phyloP scores from a whole-genome alignment of 53 echinoderm and acorn worm species.

The Astropecten irregularis region DNA sequence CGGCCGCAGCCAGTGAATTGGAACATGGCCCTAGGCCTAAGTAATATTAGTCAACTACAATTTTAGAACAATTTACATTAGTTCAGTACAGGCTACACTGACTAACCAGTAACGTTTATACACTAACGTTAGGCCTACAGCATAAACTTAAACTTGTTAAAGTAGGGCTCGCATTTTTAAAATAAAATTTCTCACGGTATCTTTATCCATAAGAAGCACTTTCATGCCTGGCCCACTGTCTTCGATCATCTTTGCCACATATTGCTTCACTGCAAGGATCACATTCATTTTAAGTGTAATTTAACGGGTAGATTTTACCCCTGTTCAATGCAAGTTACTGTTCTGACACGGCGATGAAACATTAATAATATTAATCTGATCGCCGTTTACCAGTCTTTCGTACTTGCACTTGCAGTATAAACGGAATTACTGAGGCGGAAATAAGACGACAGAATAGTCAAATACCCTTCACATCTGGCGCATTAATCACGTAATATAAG shows the following conservation, averaged over 20 bases:
- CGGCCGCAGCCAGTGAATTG: too few species aligned
- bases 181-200: slow-evolving; percentile 98
- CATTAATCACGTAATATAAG: too few species aligned
- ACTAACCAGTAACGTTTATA: too few species aligned
- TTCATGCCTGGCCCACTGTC: slow-evolving; percentile 99
- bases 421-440: background rate
- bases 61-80: too few species aligned
- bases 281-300: slow-evolving; percentile 80
- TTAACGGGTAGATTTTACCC: background rate
- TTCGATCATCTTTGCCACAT: slow-evolving; percentile 98
- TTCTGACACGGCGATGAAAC: background rate
- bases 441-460: background rate
- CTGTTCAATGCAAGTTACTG: background rate
- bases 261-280: slow-evolving; percentile 92
- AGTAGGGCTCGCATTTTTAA: too few species aligned
- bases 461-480: too few species aligned
- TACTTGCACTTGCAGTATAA: background rate
- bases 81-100: too few species aligned
- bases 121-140: too few species aligned
- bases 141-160: too few species aligned
- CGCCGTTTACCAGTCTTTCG: background rate
- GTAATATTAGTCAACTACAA: too few species aligned
- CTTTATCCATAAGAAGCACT: slow-evolving; percentile 94
- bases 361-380: background rate
- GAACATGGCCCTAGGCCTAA: too few species aligned